Conservation (phyloP, 2,113 vertebrate species). For the Lagopus leucura region DNA sequence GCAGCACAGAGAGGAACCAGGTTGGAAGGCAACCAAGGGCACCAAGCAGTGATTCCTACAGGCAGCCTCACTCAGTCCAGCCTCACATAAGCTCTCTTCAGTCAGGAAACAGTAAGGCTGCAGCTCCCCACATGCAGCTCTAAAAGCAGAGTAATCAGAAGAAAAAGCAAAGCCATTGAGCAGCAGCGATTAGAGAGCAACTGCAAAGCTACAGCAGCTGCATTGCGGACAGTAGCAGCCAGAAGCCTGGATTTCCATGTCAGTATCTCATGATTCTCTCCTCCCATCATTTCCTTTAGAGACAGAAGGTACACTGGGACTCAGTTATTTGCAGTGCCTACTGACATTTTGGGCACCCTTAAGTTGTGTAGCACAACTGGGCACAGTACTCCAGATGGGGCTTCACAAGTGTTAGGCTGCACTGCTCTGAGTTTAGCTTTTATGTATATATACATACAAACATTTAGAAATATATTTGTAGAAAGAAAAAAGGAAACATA, state of each 20-base stretch:
- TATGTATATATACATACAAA: background rate
- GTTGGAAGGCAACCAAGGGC: background rate
- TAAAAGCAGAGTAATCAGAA: background rate
- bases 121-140: background rate
- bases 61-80: background rate
- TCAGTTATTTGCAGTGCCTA: background rate
- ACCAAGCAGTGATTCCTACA: background rate
- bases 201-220: background rate
- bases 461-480: background rate
- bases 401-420: background rate
- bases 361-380: background rate
- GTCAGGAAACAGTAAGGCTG: background rate
- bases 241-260: background rate
- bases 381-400: too few species aligned
- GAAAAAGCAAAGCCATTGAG: background rate
- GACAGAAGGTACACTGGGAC: background rate
- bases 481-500: background rate
- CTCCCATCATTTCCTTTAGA: background rate
- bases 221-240: background rate
- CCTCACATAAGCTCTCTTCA: background rate
- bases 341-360: background rate
- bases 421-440: background rate
- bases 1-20: background rate
- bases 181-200: background rate
- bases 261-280: background rate